Percentiles rank a stretch among this genome's conserved stretches.
Conservation (phyloP, 2,888 invertebrate genomes). For the Panzeria rudis region DNA sequence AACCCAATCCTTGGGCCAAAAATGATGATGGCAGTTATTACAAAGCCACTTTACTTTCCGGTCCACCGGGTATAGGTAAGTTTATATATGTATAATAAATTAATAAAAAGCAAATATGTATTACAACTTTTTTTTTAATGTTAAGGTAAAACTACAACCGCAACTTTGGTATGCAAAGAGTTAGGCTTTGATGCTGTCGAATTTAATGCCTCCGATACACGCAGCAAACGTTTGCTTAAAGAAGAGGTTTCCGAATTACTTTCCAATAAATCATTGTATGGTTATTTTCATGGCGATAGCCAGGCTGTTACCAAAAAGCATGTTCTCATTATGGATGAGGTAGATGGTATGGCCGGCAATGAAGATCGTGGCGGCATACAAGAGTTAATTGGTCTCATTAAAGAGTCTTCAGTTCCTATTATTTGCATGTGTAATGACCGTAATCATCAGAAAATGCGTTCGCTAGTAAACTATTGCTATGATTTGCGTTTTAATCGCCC, state of each 20-base stretch:
- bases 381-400: conserved; percentile 96
- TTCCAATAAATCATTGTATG: conserved; percentile 89
- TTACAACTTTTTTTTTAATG: background rate
- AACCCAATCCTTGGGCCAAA: conserved; percentile 91
- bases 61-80: conserved; percentile 96
- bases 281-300: conserved; percentile 87
- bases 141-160: conserved; percentile 92
- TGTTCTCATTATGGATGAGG: conserved; percentile 99
- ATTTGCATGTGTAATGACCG: conserved; percentile 99
- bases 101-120: background rate
- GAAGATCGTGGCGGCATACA: conserved; percentile 99
- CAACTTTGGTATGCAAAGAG: conserved; percentile 93
- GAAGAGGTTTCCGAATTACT: conserved; percentile 93
- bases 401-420: conserved; percentile 92
- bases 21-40: conserved; percentile 93
- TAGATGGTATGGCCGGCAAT: conserved; percentile 99
- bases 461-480: conserved; percentile 96
- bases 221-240: conserved; percentile 94
- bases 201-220: conserved; percentile 98
- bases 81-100: background rate
- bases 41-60: conserved; percentile 96
- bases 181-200: conserved; percentile 95
- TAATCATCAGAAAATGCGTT: conserved; percentile 95
- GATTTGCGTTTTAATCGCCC: conserved; percentile 95
- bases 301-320: conserved; percentile 89